Conservation (phyloP, 2,797 vertebrate genomes). For the Valencia hispanica region DNA sequence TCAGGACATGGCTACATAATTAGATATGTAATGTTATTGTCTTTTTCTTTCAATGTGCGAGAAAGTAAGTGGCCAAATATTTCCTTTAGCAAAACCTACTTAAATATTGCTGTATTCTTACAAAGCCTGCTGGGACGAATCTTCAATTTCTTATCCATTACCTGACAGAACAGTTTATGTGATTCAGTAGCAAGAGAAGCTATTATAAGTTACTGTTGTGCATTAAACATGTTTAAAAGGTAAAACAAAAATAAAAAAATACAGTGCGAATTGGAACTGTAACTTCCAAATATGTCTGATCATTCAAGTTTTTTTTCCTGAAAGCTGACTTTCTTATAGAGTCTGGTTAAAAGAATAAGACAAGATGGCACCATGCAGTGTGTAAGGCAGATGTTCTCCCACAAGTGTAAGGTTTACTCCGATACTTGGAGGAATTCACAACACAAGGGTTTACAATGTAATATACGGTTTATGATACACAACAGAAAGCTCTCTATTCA, state of each 20-base stretch:
- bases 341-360: constrained; percentile 18
- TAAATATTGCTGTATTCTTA: constrained; percentile 7
- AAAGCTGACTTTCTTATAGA: constrained; percentile 18
- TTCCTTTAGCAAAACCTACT: constrained; percentile 28
- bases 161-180: constrained; percentile 25
- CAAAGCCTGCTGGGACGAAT: constrained; percentile 10
- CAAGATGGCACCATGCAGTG: constrained; percentile 56
- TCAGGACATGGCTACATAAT: constrained; percentile 29
- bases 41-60: constrained; percentile 13
- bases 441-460: constrained; percentile 5
- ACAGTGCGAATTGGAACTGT: constrained; percentile 16
- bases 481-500: constrained; percentile 18
- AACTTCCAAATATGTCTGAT: constrained; percentile 22
- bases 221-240: constrained; percentile 18
- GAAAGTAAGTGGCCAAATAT: constrained; percentile 40
- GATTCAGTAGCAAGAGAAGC: constrained; percentile 38
- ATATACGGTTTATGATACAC: constrained; percentile 1
- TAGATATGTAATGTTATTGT: constrained; percentile 17
- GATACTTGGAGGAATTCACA: constrained; percentile 7
- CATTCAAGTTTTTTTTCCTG: constrained; percentile 42
- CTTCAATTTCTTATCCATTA: constrained; percentile 28
- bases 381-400: constrained; percentile 57
- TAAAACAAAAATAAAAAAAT: constrained; percentile 20
- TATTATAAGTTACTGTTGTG: constrained; percentile 15
- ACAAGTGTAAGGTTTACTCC: background rate